Percentiles rank a stretch among this genome's conserved stretches.
Conservation (phyloP, 2,797 vertebrate genomes). For the Leptodactylus fallax region DNA sequence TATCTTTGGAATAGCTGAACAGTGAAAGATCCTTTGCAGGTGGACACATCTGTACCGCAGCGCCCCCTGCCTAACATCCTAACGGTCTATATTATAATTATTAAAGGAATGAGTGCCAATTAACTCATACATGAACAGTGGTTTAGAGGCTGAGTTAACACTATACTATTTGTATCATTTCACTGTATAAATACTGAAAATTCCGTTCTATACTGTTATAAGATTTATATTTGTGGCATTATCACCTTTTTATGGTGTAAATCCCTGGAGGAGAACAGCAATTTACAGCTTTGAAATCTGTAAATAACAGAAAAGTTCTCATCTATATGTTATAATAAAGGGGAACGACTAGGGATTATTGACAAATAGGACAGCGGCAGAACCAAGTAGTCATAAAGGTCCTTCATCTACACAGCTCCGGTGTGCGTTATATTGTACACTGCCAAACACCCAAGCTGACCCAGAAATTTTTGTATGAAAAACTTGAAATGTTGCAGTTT, state of each 20-base stretch:
- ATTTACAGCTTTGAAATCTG: conserved; percentile 35
- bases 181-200: not conserved
- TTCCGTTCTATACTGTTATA: not conserved
- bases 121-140: not conserved
- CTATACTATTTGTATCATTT: not conserved
- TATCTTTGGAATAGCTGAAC: no score
- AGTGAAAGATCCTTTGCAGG: no score
- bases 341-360: not conserved
- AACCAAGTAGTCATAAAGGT: not conserved
- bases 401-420: not conserved
- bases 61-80: no score
- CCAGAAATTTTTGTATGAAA: no score
- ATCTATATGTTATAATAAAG: not conserved
- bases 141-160: not conserved
- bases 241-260: not conserved
- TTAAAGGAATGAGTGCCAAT: not conserved
- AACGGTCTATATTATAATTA: not conserved
- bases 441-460: not conserved
- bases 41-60: no score
- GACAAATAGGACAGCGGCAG: not conserved
- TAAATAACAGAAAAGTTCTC: conserved; percentile 1
- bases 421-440: not conserved
- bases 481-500: not conserved
- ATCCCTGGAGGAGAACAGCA: conserved; percentile 7
- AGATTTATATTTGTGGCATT: not conserved